Conservation (phyloP, 2,113 vertebrate genomes). For the Furnarius figulus region DNA sequence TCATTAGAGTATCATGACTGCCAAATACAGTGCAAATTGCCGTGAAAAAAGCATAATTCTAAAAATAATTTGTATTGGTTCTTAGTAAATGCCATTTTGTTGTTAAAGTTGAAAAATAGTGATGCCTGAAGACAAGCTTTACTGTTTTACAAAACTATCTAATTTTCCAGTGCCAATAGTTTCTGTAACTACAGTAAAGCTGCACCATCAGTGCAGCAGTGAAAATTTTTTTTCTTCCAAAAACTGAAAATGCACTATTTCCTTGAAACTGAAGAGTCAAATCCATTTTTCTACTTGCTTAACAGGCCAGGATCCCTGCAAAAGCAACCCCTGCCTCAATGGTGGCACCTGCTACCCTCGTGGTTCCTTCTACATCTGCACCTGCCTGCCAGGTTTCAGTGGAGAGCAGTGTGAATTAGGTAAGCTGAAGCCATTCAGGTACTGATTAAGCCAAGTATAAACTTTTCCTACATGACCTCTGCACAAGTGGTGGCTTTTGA, state of each 20-base stretch:
- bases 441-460: neutral
- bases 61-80: constrained; percentile 36
- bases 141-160: constrained; percentile 14
- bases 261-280: neutral
- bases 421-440: constrained; percentile 56
- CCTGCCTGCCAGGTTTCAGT: constrained; percentile 88
- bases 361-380: constrained; percentile 82
- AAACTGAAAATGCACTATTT: neutral
- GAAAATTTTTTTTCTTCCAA: neutral
- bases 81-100: neutral
- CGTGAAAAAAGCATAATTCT: constrained; percentile 25
- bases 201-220: neutral
- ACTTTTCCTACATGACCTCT: neutral
- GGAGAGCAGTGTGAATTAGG: constrained; percentile 92
- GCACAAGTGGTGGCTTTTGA: neutral
- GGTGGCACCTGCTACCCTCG: constrained; percentile 88
- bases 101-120: neutral
- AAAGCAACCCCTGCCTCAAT: constrained; percentile 84
- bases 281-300: constrained; percentile 38
- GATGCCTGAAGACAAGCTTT: constrained; percentile 7
- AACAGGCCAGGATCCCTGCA: constrained; percentile 84
- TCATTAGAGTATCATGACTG: constrained; percentile 63
- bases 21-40: constrained; percentile 33
- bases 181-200: constrained; percentile 20
- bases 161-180: neutral